Conservation (phyloP, 2,113 vertebrate species). For the Pavo muticus region DNA sequence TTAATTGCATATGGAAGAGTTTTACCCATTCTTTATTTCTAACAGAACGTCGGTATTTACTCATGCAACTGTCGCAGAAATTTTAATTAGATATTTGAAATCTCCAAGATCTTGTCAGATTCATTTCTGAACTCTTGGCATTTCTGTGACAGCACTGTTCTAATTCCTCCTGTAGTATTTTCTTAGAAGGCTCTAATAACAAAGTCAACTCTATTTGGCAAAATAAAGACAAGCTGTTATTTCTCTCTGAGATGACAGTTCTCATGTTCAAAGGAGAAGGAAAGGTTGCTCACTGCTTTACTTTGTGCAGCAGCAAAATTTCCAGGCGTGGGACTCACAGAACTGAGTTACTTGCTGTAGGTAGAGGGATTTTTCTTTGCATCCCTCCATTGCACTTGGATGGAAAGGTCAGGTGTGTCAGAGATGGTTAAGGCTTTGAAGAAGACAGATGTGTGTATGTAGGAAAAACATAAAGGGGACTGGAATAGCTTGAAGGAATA, state of each 20-base stretch:
- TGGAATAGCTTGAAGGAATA: constrained; percentile 59
- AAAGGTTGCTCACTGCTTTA: not conserved
- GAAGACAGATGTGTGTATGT: constrained; percentile 66
- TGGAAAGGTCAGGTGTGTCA: constrained; percentile 75
- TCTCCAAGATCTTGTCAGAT: constrained; percentile 50
- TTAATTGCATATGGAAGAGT: not conserved
- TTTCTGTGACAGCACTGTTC: constrained; percentile 36
- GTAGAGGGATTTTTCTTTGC: constrained; percentile 46
- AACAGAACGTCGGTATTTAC: constrained; percentile 31
- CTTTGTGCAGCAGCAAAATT: constrained; percentile 50
- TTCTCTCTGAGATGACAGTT: constrained; percentile 35
- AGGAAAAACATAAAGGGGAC: constrained; percentile 57
- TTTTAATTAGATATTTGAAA: constrained; percentile 47
- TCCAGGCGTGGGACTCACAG: constrained; percentile 31
- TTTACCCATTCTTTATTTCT: not conserved
- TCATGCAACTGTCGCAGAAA: constrained; percentile 18
- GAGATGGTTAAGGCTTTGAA: constrained; percentile 67
- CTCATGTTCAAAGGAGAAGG: constrained; percentile 8
- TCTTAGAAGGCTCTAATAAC: constrained; percentile 45
- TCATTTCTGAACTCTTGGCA: constrained; percentile 52
- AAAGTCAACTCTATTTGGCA: constrained; percentile 41
- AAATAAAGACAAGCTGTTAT: constrained; percentile 59
- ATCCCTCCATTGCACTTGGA: not conserved
- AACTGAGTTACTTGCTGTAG: constrained; percentile 55
- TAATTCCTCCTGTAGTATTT: constrained; percentile 39